Conservation (phyloP, 1,140 invertebrate species). For the Sinella curviseta region DNA sequence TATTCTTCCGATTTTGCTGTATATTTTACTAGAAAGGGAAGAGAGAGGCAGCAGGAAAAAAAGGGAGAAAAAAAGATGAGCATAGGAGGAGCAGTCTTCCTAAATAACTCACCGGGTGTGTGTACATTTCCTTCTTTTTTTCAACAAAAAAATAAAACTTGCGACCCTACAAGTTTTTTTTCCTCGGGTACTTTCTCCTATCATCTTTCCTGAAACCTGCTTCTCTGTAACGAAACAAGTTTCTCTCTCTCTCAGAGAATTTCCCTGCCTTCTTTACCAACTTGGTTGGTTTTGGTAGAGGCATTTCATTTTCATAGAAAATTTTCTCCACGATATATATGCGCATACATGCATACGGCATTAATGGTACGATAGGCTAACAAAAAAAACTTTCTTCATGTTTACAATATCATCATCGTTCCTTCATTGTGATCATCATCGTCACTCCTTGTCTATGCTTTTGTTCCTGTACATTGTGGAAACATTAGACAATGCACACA, state of each 20-base stretch:
- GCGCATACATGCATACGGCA: too few relatives aligned
- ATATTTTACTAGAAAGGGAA: too few relatives aligned
- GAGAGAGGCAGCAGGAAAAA: neutral
- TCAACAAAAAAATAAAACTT: too few relatives aligned
- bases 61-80: neutral
- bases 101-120: neutral
- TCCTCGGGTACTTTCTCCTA: too few relatives aligned
- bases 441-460: neutral
- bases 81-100: neutral
- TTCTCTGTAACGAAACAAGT: neutral
- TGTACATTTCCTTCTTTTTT: neutral
- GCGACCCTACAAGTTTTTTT: neutral
- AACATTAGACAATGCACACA: too few relatives aligned
- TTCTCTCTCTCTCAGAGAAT: neutral
- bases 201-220: neutral
- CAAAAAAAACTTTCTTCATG: neutral
- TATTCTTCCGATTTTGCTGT: too few relatives aligned
- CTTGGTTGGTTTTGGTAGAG: neutral
- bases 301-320: slow-evolving; percentile 2
- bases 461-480: too few relatives aligned
- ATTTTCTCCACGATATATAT: too few relatives aligned
- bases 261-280: neutral
- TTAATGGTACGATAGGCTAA: neutral
- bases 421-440: neutral
- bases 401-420: neutral